These are phyloP conservation scores for Ctena decussata DNA, from an alignment of 2,888 invertebrate species.

Conservation along the genomic window DNA sequence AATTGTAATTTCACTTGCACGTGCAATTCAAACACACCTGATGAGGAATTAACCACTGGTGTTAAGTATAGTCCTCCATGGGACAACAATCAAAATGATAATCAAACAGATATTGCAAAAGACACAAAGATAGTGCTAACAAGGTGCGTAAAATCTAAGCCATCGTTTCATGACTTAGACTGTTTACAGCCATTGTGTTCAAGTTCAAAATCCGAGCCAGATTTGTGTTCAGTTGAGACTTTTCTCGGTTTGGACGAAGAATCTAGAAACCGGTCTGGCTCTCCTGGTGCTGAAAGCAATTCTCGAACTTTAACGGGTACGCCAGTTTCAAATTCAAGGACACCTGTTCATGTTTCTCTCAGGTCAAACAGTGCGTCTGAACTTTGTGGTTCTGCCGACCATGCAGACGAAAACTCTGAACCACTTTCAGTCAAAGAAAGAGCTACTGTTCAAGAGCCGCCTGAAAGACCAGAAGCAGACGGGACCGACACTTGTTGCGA, in stretches of 20 bases:
- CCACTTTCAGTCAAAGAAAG: neutral
- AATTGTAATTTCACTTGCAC: neutral
- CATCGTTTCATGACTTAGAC: slow-evolving; percentile 29
- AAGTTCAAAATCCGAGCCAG: slow-evolving; percentile 31
- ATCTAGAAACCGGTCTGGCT: slow-evolving; percentile 31
- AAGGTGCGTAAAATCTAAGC: slow-evolving; percentile 61
- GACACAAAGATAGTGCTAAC: slow-evolving; percentile 62
- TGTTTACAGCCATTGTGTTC: slow-evolving; percentile 42
- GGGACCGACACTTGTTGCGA: slow-evolving; percentile 42
- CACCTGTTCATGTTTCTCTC: slow-evolving; percentile 22
- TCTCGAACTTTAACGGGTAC: slow-evolving; percentile 62
- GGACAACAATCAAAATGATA: neutral
- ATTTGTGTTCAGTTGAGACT: slow-evolving; percentile 59
- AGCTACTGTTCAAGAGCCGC: neutral
- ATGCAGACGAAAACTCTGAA: neutral
- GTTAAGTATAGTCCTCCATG: neutral
- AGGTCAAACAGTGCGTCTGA: neutral
- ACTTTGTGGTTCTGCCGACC: neutral
- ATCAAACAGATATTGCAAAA: neutral
- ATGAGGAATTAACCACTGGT: neutral
- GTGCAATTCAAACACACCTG: neutral
- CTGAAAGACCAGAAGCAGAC: neutral
- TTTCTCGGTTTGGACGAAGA: slow-evolving; percentile 38
- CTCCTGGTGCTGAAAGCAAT: slow-evolving; percentile 47
- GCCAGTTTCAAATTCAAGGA: slow-evolving; percentile 56